Evolutionary conservation across 1,140 invertebrate genomes (phyloP).

Genomic region (Drosophila lacertosa): DNA sequence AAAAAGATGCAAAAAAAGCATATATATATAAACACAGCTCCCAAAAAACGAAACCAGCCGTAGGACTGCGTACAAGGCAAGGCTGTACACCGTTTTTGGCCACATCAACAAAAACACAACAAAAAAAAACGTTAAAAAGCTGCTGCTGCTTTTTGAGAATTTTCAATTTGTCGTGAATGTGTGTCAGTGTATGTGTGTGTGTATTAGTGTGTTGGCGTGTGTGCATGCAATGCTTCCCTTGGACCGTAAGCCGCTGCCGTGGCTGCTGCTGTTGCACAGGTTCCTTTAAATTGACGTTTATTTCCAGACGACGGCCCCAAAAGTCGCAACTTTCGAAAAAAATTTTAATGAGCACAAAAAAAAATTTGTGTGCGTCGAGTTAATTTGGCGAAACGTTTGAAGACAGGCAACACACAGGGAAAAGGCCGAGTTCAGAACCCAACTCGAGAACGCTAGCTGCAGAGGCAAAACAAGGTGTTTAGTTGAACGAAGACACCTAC

Average conservation of each 20-base stretch:
- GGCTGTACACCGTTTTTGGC: slow-evolving; percentile 77
- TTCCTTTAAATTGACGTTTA: slow-evolving; percentile 73
- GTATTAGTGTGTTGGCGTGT: slow-evolving; percentile 1
- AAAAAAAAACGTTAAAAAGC: slow-evolving; percentile 6
- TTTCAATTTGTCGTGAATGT: slow-evolving; percentile 58
- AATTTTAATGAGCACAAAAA: slow-evolving; percentile 62
- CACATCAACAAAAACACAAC: slow-evolving; percentile 62
- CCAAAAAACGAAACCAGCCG: slow-evolving; percentile 59
- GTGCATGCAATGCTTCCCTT: slow-evolving; percentile 1
- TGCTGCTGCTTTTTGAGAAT: slow-evolving; percentile 58
- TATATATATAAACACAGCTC: slow-evolving; percentile 12
- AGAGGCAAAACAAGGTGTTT: slow-evolving; percentile 57
- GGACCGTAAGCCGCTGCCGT: not conserved
- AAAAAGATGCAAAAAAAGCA: slow-evolving; percentile 18
- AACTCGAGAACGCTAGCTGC: slow-evolving; percentile 5
- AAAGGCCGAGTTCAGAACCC: slow-evolving; percentile 2
- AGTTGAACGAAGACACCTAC: slow-evolving; percentile 52
- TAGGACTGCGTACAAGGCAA: slow-evolving; percentile 79
- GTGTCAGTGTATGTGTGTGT: slow-evolving; percentile 1
- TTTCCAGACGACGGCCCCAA: slow-evolving; percentile 60
- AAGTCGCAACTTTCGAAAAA: slow-evolving; percentile 68
- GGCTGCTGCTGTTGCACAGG: slow-evolving; percentile 21
- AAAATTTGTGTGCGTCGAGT: slow-evolving; percentile 55
- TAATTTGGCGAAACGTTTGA: slow-evolving; percentile 73
- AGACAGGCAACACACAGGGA: slow-evolving; percentile 46